Percentiles rank a stretch among this genome's conserved stretches.
Evolutionary conservation across 2,797 vertebrate genomes (phyloP).

Genomic region (Eidolon dupreanum): DNA sequence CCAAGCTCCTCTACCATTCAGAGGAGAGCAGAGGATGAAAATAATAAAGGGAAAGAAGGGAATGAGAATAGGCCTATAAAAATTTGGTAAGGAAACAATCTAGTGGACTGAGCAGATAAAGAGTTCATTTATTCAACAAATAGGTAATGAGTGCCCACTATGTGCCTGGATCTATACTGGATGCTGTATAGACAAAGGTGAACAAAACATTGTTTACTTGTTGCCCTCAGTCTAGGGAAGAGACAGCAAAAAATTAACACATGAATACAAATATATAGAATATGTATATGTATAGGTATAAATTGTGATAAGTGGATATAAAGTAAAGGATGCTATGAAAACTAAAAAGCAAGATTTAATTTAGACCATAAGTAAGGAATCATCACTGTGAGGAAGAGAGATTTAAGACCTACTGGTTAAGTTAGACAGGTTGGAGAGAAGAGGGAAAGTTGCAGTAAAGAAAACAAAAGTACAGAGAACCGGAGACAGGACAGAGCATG

Average conservation of each 20-base stretch:
- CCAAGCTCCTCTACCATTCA: not conserved
- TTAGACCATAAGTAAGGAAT: not conserved
- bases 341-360: not conserved
- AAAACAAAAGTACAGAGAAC: not conserved
- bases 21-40: not conserved
- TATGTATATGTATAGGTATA: not conserved
- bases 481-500: not conserved
- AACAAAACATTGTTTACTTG: slow-evolving; percentile 24
- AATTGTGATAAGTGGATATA: not conserved
- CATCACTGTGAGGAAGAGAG: not conserved
- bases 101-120: not conserved
- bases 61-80: not conserved
- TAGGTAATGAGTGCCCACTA: not conserved
- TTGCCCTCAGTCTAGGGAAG: not conserved
- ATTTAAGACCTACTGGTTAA: not conserved
- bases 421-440: not conserved
- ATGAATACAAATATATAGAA: not conserved
- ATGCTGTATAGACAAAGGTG: not conserved
- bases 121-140: slow-evolving; percentile 18
- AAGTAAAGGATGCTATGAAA: slow-evolving; percentile 6
- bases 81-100: slow-evolving; percentile 17
- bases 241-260: not conserved
- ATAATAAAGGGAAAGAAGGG: not conserved
- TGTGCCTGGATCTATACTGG: not conserved
- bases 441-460: not conserved